Evolutionary conservation across 30 jellyfish, hydroid and myxozoan genomes (phyloP).

Genomic region (Turritopsis dohrnii): DNA sequence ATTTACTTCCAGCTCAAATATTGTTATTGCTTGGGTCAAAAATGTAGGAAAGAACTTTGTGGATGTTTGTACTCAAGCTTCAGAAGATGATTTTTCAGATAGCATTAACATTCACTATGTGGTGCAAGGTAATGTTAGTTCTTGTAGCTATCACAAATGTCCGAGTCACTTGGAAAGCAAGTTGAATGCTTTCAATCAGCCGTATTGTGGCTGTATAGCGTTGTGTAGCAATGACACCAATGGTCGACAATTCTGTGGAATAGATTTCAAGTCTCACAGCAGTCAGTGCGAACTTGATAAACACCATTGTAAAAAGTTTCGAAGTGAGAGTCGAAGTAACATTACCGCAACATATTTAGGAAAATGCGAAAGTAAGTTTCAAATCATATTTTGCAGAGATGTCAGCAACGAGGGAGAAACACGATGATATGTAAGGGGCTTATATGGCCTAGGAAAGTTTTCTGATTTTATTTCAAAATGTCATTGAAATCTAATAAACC

Average conservation of each 20-base stretch:
- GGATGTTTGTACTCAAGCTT: too few species aligned
- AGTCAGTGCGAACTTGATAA: background rate
- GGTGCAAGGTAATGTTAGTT: slow-evolving; percentile 12
- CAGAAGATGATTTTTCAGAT: too few species aligned
- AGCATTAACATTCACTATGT: background rate
- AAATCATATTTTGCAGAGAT: background rate
- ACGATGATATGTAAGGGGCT: too few species aligned
- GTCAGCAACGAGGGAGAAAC: background rate
- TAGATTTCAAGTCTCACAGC: background rate
- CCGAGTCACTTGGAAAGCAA: slow-evolving; percentile 22
- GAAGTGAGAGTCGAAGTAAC: background rate
- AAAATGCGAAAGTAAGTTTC: slow-evolving; percentile 4
- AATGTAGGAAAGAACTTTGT: background rate
- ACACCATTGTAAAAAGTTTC: background rate
- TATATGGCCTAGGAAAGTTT: too few species aligned
- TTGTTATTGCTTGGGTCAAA: slow-evolving; percentile 13
- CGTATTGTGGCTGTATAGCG: slow-evolving; percentile 25
- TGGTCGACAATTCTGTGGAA: slow-evolving; percentile 1
- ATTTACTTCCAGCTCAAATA: background rate
- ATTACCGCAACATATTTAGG: slow-evolving; percentile 1
- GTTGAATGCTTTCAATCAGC: background rate
- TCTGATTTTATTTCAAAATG: too few species aligned
- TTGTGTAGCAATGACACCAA: background rate
- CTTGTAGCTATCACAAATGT: background rate
- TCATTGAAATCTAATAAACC: too few species aligned